phyloP scores from a whole-genome alignment of 2,113 vertebrate species.

The Bungarus multicinctus region DNA sequence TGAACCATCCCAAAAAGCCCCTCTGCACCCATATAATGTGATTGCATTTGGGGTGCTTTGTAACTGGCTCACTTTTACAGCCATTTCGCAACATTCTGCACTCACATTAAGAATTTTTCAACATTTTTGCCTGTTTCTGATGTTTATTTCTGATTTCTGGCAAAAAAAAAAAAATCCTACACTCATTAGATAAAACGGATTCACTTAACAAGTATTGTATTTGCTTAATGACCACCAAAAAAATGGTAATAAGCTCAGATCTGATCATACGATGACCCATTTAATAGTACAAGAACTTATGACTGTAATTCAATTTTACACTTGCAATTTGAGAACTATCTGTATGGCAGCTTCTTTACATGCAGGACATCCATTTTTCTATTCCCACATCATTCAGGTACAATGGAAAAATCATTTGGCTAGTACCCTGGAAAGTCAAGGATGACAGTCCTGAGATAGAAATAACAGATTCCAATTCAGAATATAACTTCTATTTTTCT shows the following conservation, averaged over 20 bases:
- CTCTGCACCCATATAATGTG: neutral
- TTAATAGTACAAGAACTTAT: neutral
- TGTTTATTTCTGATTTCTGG: neutral
- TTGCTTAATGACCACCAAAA: neutral
- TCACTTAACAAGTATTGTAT: neutral
- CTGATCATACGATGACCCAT: neutral
- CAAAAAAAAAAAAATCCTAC: too few relatives aligned
- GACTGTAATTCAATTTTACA: neutral
- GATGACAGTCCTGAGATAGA: neutral
- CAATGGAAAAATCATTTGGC: neutral
- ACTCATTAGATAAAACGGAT: neutral
- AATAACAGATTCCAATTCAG: neutral
- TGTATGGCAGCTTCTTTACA: neutral
- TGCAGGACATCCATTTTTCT: neutral
- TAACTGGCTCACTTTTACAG: neutral
- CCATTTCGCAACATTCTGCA: neutral
- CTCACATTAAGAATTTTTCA: neutral
- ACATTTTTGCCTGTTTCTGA: neutral
- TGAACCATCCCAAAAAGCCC: too few relatives aligned
- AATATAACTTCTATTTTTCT: neutral
- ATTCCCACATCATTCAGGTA: neutral
- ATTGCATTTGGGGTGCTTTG: neutral
- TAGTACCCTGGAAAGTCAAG: neutral
- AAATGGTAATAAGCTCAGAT: neutral
- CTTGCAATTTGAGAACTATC: neutral